Evolutionary conservation across 2,797 vertebrate genomes (phyloP), one percentile per base, ranked within the genome.

Genomic region (Chromobotia macracanthus): DNA sequence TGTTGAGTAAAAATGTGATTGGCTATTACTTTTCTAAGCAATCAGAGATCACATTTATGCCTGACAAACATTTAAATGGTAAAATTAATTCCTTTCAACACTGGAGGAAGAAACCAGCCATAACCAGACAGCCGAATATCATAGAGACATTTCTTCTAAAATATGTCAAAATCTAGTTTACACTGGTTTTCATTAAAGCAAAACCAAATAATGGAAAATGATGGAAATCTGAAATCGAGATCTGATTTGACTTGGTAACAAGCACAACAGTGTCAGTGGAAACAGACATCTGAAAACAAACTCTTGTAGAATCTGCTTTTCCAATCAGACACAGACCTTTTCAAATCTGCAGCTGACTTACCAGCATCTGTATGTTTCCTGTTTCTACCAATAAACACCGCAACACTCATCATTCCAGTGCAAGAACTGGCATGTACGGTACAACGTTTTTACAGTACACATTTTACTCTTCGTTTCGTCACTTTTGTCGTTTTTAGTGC

Each of bases 261-360:
- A 70, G 44, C 66, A 35, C 41, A 25, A 63, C 75, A n/a, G 66
- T 21, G 41, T 70, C 53, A 61, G 13, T n/a, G 66, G 56, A 78
- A 78, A 23, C 75, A 38, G 56, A n/a, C 2, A 28, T 35, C n/a
- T 51, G 44, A 69, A 69, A 38, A 38, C 41, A 44, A 44, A 44
- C 41, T 41, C 12, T 16, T 28, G 60, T 65, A 31, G 13, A 63
- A 38, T 82, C 86, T 86, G 84, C 66, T 86, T 84, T 84, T 70
- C 56, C 71, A 83, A 87, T 87, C 84, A 84, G 73, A 72, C 31
- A 46, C 50, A 55, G 48, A 48, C 60, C 41, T 69, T 78, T 69
- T 78, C 61, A 63, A 23, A 83, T 66, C 23, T 79, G 61, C 58
- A 50, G 72, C 67, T 79, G 53, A 82, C 79, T 77, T 67, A 77